These are phyloP conservation scores for Phymanthus crucifer DNA, from an alignment of 92 coral and sea anemone species.

Conservation along the genomic window DNA sequence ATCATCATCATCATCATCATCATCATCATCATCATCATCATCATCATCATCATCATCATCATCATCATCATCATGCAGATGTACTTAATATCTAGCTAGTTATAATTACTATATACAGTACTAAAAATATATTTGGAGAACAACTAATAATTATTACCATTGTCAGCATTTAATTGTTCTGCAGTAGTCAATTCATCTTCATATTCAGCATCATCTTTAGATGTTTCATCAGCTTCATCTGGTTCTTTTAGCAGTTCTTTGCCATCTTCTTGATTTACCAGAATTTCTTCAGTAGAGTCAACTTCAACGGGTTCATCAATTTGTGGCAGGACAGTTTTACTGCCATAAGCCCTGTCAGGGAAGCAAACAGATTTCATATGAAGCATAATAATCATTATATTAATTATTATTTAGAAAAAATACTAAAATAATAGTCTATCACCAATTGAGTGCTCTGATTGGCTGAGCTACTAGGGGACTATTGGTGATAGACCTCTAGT, in stretches of 20 bases:
- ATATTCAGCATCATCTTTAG: neutral
- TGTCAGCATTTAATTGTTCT: neutral
- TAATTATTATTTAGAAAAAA: neutral
- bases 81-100: too few relatives aligned
- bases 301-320: constrained; percentile 27
- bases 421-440: too few relatives aligned
- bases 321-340: constrained; percentile 61
- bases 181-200: neutral
- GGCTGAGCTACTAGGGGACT: too few relatives aligned
- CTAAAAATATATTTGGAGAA: neutral
- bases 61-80: neutral
- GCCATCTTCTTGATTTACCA: neutral
- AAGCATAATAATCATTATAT: neutral
- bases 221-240: neutral
- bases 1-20: too few relatives aligned
- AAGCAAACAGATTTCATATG: neutral
- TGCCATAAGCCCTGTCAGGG: constrained; percentile 68
- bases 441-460: too few relatives aligned
- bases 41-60: neutral
- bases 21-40: too few relatives aligned
- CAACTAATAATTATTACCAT: neutral
- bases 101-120: neutral
- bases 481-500: too few relatives aligned
- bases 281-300: constrained; percentile 16
- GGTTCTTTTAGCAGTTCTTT: neutral